Conservation (phyloP, 1,140 invertebrate genomes). For the Anadara kagoshimensis region DNA sequence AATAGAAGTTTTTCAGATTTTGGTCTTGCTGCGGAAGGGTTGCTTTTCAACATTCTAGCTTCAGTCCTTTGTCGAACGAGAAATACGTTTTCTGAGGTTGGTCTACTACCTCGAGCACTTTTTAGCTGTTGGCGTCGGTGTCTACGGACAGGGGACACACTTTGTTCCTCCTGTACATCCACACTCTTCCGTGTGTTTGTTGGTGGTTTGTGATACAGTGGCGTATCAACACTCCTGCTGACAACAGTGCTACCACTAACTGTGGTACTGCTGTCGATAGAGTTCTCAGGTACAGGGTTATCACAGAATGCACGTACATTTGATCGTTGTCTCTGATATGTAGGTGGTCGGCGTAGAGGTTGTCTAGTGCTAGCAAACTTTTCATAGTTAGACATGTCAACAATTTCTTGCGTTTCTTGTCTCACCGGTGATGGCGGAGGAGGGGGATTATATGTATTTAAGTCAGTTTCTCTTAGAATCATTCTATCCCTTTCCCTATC, state of each 20-base stretch:
- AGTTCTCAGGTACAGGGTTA: conserved; percentile 4
- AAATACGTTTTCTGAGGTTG: conserved; percentile 43
- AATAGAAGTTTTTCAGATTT: conserved; percentile 39
- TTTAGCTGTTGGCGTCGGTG: conserved; percentile 34
- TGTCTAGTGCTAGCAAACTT: conserved; percentile 29
- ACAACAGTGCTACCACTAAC: background rate
- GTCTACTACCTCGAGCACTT: conserved; percentile 25
- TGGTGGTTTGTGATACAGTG: conserved; percentile 10
- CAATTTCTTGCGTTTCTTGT: background rate
- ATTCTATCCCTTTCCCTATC: conserved; percentile 8
- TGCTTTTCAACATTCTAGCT: conserved; percentile 8
- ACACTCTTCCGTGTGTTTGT: conserved; percentile 17
- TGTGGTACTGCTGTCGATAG: background rate
- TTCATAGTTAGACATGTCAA: conserved; percentile 27
- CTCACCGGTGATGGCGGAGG: background rate
- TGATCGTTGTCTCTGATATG: conserved; percentile 14
- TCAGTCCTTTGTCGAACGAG: conserved; percentile 39
- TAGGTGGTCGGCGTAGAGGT: conserved; percentile 1
- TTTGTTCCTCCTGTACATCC: conserved; percentile 17
- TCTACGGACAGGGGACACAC: conserved; percentile 12
- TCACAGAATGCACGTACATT: conserved; percentile 29
- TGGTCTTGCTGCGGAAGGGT: conserved; percentile 23
- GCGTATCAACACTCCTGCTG: conserved; percentile 1
- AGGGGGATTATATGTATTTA: conserved; percentile 29
- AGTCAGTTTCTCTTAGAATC: conserved; percentile 35